Evolutionary conservation across 1,140 invertebrate genomes (phyloP).

Genomic region (Drosophila guanche): DNA sequence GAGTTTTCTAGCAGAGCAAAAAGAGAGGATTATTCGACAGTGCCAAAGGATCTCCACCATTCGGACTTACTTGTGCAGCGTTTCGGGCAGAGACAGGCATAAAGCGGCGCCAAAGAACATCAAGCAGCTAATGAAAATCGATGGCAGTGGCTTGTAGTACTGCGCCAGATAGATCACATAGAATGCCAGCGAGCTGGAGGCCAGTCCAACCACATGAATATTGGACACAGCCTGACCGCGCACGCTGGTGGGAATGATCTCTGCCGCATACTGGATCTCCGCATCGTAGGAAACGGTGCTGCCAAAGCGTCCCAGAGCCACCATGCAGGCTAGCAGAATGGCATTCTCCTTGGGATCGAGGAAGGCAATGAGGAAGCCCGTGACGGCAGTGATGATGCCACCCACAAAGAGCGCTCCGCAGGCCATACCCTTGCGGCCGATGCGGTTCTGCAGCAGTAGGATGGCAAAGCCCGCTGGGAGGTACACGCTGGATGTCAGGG

Average conservation of each 20-base stretch:
- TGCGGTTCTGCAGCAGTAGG: conserved; percentile 84
- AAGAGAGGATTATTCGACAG: too few species aligned
- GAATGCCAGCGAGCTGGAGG: conserved; percentile 75
- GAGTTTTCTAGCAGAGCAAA: conserved; percentile 71
- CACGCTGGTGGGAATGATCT: conserved; percentile 87
- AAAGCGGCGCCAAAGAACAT: conserved; percentile 85
- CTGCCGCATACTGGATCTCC: conserved; percentile 87
- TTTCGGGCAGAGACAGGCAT: conserved; percentile 86
- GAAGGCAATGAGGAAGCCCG: conserved; percentile 68
- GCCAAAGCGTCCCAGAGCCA: conserved; percentile 86
- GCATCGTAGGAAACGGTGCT: conserved; percentile 87
- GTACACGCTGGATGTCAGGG: conserved; percentile 85
- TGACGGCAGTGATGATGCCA: conserved; percentile 84
- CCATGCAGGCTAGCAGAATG: conserved; percentile 60
- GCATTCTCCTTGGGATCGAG: conserved; percentile 65
- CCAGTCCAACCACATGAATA: conserved; percentile 85
- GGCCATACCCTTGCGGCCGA: conserved; percentile 85
- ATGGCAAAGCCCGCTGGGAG: conserved; percentile 85
- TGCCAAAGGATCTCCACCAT: not conserved
- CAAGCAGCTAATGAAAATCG: conserved; percentile 85
- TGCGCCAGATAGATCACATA: conserved; percentile 82
- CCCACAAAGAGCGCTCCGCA: conserved; percentile 84
- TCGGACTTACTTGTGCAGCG: conserved; percentile 83
- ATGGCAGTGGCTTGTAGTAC: conserved; percentile 85
- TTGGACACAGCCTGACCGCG: conserved; percentile 85